A percentile compares a stretch with the other conserved stretches of the same genome.
These are phyloP conservation scores for Caerostris extrusa DNA, from an alignment of 1,140 invertebrate genomes.

Conservation along the genomic window DNA sequence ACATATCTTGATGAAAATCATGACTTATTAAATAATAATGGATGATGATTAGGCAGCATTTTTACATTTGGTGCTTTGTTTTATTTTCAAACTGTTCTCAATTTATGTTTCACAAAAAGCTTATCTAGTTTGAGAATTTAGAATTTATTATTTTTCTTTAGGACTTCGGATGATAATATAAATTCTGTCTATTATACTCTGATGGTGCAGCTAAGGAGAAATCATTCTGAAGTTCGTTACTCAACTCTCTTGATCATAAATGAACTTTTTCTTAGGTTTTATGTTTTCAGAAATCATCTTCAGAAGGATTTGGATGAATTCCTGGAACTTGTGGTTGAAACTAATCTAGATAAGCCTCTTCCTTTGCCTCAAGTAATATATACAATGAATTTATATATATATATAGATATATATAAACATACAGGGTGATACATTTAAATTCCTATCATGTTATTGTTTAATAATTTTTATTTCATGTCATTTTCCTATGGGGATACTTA, in stretches of 20 bases:
- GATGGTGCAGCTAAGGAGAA: constrained; percentile 82
- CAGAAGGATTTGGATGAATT: constrained; percentile 83
- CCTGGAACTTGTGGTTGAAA: constrained; percentile 82
- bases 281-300: constrained; percentile 83
- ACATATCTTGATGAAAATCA: no score
- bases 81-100: no score
- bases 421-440: no score
- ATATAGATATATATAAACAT: no score
- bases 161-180: constrained; percentile 83
- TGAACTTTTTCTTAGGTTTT: constrained; percentile 84
- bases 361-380: constrained; percentile 82
- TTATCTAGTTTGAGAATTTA: neutral
- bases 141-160: constrained; percentile 80
- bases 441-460: no score
- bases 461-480: no score
- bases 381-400: no score
- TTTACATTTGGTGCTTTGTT: no score
- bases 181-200: constrained; percentile 82
- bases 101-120: neutral
- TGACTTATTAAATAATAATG: no score
- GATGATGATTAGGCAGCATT: no score
- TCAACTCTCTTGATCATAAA: constrained; percentile 84
- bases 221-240: constrained; percentile 85
- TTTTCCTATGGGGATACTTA: no score
- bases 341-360: constrained; percentile 82